Conservation (phyloP, 1,140 invertebrate genomes). For the Proales similis region DNA sequence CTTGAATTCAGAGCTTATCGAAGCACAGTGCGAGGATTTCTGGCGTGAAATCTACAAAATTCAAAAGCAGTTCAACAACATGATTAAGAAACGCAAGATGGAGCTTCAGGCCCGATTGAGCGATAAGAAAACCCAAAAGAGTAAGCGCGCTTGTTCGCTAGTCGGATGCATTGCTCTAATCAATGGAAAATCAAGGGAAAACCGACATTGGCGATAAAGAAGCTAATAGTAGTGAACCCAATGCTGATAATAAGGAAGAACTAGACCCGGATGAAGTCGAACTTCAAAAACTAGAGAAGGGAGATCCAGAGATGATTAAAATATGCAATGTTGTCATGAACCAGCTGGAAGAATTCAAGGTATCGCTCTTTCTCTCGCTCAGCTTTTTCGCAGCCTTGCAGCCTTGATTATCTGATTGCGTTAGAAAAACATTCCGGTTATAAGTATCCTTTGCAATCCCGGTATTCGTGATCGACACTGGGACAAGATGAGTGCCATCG, state of each 20-base stretch:
- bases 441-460: slow-evolving; percentile 53
- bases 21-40: slow-evolving; percentile 55
- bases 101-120: slow-evolving; percentile 49
- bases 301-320: slow-evolving; percentile 43
- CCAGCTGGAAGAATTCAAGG: slow-evolving; percentile 69
- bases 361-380: slow-evolving; percentile 41
- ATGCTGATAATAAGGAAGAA: slow-evolving; percentile 58
- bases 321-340: slow-evolving; percentile 55
- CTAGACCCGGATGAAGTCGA: slow-evolving; percentile 43
- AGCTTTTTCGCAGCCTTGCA: not conserved
- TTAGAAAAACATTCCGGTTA: slow-evolving; percentile 52
- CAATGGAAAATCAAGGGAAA: slow-evolving; percentile 55
- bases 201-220: slow-evolving; percentile 54
- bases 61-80: slow-evolving; percentile 47
- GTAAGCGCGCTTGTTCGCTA: slow-evolving; percentile 40
- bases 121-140: slow-evolving; percentile 73
- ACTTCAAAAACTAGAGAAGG: slow-evolving; percentile 42
- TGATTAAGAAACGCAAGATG: slow-evolving; percentile 49
- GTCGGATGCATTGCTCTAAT: not conserved
- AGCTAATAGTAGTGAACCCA: slow-evolving; percentile 56
- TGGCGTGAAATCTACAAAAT: slow-evolving; percentile 51
- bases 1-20: slow-evolving; percentile 72
- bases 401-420: slow-evolving; percentile 54
- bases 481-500: slow-evolving; percentile 63
- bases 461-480: slow-evolving; percentile 53